These are phyloP conservation scores for Timema podura DNA, from an alignment of 2,888 invertebrate genomes.

Conservation along the genomic window DNA sequence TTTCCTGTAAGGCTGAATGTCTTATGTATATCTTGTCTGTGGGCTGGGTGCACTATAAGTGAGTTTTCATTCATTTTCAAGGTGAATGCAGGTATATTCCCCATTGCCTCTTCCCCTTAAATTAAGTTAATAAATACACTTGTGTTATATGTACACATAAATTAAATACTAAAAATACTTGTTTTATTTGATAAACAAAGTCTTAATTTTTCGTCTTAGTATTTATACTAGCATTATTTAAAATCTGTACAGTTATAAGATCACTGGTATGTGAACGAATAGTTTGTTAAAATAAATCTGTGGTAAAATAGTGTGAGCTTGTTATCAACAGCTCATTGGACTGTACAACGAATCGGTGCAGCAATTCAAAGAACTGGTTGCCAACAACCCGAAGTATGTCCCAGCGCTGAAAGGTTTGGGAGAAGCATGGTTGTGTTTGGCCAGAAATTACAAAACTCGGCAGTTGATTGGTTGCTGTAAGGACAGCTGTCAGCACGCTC, in stretches of 20 bases:
- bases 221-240: no score
- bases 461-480: slow-evolving; percentile 69
- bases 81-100: no score
- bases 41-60: no score
- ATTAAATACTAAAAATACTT: no score
- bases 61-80: no score
- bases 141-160: no score
- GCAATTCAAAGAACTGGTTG: slow-evolving; percentile 60
- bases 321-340: slow-evolving; percentile 52
- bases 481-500: slow-evolving; percentile 67
- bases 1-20: no score
- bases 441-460: slow-evolving; percentile 59
- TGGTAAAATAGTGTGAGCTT: neutral
- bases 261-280: neutral
- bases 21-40: no score
- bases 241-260: slow-evolving; percentile 23
- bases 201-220: no score
- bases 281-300: neutral
- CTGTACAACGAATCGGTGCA: slow-evolving; percentile 67
- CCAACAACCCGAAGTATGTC: slow-evolving; percentile 55
- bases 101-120: no score
- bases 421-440: slow-evolving; percentile 72
- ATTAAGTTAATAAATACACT: no score
- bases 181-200: no score
- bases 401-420: slow-evolving; percentile 77